A percentile compares a stretch with the other conserved stretches of the same genome.
These are phyloP conservation scores for Rhipidura dahli DNA, from an alignment of 2,113 vertebrate species.

Conservation along the genomic window DNA sequence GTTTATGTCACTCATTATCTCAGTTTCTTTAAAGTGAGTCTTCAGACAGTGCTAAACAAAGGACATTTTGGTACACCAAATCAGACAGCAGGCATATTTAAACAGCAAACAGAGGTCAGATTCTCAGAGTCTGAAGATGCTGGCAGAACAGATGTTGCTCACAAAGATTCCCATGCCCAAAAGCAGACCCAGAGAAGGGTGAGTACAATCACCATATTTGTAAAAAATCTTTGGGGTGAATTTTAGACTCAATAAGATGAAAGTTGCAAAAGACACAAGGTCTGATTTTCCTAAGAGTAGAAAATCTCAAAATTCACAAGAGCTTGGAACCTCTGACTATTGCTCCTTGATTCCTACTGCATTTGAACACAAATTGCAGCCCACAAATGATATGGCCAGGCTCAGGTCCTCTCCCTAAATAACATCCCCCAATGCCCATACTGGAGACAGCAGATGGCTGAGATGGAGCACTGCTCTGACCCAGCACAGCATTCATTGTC, in stretches of 20 bases:
- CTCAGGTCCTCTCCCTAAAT: background rate
- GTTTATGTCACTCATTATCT: background rate
- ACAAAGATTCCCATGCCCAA: background rate
- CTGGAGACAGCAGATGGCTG: background rate
- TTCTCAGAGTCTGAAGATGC: background rate
- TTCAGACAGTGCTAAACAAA: background rate
- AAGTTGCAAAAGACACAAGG: background rate
- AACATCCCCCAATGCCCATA: background rate
- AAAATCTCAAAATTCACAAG: background rate
- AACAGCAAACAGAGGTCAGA: background rate
- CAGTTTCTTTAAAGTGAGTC: background rate
- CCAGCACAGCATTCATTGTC: background rate
- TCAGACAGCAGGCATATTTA: background rate
- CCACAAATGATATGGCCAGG: accelerated
- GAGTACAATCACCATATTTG: background rate
- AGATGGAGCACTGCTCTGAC: background rate
- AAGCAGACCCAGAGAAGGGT: background rate
- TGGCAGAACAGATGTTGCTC: background rate
- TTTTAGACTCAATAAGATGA: background rate
- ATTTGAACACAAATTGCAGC: background rate
- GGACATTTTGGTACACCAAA: background rate
- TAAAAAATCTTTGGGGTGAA: background rate
- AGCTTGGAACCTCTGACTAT: background rate
- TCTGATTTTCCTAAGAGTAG: background rate
- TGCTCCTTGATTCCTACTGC: background rate